Conservation (phyloP, 2,113 vertebrate species). For the Anoplopoma fimbria region DNA sequence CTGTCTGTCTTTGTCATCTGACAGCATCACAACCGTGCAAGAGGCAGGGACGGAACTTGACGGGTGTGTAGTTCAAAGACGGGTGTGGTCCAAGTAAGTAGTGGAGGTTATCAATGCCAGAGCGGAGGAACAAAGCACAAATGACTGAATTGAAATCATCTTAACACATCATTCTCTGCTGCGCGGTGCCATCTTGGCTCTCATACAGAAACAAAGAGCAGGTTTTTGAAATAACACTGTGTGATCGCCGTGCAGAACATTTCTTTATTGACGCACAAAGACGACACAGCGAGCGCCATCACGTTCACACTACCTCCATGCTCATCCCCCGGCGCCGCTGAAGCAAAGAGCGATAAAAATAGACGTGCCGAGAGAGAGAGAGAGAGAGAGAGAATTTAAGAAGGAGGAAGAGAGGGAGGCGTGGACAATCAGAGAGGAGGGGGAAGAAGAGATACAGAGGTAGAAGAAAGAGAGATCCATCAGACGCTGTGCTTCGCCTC, state of each 20-base stretch:
- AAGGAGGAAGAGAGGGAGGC: background rate
- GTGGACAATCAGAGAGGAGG: background rate
- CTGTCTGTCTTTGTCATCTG: no score
- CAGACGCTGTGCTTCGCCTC: conserved; percentile 4
- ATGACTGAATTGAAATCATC: background rate
- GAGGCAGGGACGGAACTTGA: no score
- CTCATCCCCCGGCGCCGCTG: conserved; percentile 5
- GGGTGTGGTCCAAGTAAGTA: no score
- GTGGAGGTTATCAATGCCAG: background rate
- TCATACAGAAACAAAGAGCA: background rate
- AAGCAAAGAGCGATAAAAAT: conserved; percentile 11
- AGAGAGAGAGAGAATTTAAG: background rate
- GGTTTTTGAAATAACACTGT: background rate
- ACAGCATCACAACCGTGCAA: no score
- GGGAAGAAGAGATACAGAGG: background rate
- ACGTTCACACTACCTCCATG: background rate
- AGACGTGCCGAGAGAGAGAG: conserved; percentile 17
- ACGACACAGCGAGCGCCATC: background rate
- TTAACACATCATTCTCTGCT: background rate
- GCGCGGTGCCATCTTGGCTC: background rate
- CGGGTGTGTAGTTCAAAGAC: no score
- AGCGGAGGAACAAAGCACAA: background rate
- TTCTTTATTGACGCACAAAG: background rate
- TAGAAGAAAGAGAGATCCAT: conserved; percentile 16
- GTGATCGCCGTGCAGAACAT: background rate